A percentile compares a stretch with the other conserved stretches of the same genome.
phyloP scores from a whole-genome alignment of 2,113 vertebrate species.

The Bubalus kerabau region DNA sequence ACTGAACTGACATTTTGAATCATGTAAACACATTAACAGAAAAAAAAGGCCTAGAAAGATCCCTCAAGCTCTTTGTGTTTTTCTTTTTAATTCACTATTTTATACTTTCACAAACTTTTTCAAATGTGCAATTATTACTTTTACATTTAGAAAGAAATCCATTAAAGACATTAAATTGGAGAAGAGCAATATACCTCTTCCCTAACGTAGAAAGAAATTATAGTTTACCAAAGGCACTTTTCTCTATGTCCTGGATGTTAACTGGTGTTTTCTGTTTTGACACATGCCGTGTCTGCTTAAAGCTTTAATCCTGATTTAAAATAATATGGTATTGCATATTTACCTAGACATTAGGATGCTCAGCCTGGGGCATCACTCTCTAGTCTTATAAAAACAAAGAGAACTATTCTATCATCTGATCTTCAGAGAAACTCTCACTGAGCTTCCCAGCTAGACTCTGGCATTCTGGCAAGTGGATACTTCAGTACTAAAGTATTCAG shows the following conservation, averaged over 20 bases:
- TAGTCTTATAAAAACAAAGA: conserved; percentile 69
- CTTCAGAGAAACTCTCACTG: conserved; percentile 43
- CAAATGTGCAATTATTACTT: background rate
- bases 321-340: conserved; percentile 75
- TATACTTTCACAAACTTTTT: background rate
- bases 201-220: conserved; percentile 22
- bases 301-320: conserved; percentile 70
- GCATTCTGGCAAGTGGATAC: conserved; percentile 27
- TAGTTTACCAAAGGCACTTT: conserved; percentile 44
- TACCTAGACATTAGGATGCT: conserved; percentile 66
- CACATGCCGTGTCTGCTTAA: conserved; percentile 54
- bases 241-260: conserved; percentile 9
- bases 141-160: conserved; percentile 28
- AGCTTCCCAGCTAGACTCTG: conserved; percentile 46
- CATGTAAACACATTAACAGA: background rate
- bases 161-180: conserved; percentile 24
- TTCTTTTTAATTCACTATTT: background rate
- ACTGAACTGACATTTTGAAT: background rate
- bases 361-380: conserved; percentile 53
- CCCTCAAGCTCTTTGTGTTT: background rate
- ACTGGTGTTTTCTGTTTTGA: conserved; percentile 58
- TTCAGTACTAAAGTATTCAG: conserved; percentile 64
- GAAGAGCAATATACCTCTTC: background rate
- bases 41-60: background rate
- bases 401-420: conserved; percentile 68